These are phyloP conservation scores for Bostrychus sinensis DNA, from an alignment of 2,113 vertebrate species.

Conservation along the genomic window DNA sequence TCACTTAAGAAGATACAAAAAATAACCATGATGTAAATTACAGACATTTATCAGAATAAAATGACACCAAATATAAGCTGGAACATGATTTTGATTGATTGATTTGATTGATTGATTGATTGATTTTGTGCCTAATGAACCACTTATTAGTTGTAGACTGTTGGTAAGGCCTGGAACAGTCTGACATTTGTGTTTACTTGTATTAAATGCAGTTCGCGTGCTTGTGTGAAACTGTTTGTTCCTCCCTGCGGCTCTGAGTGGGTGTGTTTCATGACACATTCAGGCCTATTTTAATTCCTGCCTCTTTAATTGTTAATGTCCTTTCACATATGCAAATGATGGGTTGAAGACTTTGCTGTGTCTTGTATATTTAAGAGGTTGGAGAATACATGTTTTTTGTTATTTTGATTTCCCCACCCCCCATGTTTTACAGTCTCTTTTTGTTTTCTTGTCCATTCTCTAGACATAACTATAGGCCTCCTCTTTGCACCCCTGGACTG, in stretches of 20 bases:
- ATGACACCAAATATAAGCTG: no score
- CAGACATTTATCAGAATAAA: no score
- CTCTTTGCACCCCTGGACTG: conserved; percentile 21
- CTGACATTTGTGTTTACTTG: background rate
- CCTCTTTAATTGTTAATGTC: conserved; percentile 1
- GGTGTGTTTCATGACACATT: conserved; percentile 20
- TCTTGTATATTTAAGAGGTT: background rate
- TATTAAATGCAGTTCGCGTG: background rate
- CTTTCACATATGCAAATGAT: background rate
- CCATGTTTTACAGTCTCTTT: background rate
- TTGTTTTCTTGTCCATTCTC: background rate
- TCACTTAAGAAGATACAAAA: no score
- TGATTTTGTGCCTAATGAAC: no score
- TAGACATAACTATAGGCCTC: background rate
- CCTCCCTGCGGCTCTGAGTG: conserved; percentile 10
- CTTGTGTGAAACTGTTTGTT: conserved; percentile 17
- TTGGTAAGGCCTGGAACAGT: no score
- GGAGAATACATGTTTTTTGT: background rate
- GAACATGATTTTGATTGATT: no score
- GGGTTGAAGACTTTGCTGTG: background rate
- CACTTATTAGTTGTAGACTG: no score
- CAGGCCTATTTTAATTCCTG: conserved; percentile 3
- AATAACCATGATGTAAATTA: no score
- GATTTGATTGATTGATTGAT: no score
- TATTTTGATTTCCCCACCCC: background rate